A percentile compares a stretch with the other conserved stretches of the same genome.
phyloP scores from a whole-genome alignment of 2,797 vertebrate genomes.

The Chromobotia macracanthus region DNA sequence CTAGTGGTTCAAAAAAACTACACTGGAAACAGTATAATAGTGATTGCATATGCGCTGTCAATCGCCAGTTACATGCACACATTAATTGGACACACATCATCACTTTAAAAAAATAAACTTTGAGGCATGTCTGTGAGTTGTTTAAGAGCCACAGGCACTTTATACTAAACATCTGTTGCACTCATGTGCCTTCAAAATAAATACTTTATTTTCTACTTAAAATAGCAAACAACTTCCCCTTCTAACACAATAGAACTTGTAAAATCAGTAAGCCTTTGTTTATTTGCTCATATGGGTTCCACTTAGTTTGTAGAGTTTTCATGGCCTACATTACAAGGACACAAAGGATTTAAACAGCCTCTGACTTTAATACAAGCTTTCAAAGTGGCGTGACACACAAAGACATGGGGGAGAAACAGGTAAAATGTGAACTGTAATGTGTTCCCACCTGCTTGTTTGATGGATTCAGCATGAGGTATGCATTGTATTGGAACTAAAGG shows the following conservation, averaged over 20 bases:
- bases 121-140: slow-evolving; percentile 19
- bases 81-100: slow-evolving; percentile 39
- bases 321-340: slow-evolving; percentile 48
- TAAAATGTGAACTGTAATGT: slow-evolving; percentile 61
- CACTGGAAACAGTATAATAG: too few relatives aligned
- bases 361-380: slow-evolving; percentile 26
- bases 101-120: slow-evolving; percentile 61
- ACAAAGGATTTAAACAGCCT: slow-evolving; percentile 54
- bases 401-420: too few relatives aligned
- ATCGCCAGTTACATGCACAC: slow-evolving; percentile 39
- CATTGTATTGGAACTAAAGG: too few relatives aligned
- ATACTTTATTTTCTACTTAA: slow-evolving; percentile 47
- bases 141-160: slow-evolving; percentile 17
- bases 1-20: too few relatives aligned
- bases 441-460: too few relatives aligned
- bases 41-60: slow-evolving; percentile 35
- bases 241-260: slow-evolving; percentile 31
- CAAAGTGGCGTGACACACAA: slow-evolving; percentile 23
- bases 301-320: slow-evolving; percentile 44
- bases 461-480: too few relatives aligned
- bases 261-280: slow-evolving; percentile 56
- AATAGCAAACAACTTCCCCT: slow-evolving; percentile 50
- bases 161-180: slow-evolving; percentile 61
- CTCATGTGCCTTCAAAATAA: slow-evolving; percentile 53
- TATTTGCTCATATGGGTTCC: slow-evolving; percentile 56